Conservation (phyloP, 2,797 vertebrate species). For the Sebastes dallii region DNA sequence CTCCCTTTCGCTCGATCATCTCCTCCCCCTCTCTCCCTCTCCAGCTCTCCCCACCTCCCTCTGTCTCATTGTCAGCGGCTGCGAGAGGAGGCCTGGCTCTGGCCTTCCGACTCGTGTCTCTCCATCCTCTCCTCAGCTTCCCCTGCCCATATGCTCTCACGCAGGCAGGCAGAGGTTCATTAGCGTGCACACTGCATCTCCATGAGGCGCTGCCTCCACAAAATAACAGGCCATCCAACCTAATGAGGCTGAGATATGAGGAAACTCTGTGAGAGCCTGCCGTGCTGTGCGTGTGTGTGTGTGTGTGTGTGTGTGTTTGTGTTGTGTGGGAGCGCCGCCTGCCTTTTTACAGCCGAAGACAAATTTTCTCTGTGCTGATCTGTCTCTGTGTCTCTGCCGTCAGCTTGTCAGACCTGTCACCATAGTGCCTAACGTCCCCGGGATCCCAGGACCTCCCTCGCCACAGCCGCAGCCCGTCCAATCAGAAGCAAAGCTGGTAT, state of each 20-base stretch:
- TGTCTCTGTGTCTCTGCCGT: constrained; percentile 76
- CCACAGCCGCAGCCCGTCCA: constrained; percentile 89
- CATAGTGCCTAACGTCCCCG: constrained; percentile 97
- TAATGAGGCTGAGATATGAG: constrained; percentile 87
- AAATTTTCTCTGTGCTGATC: constrained; percentile 74
- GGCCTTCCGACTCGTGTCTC: constrained; percentile 73
- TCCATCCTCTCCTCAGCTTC: constrained; percentile 72
- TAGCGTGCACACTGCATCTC: constrained; percentile 80
- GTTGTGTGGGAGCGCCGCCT: constrained; percentile 22
- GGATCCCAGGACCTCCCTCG: constrained; percentile 97
- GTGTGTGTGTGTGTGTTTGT: background rate
- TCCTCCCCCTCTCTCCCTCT: background rate
- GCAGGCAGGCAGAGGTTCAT: constrained; percentile 83
- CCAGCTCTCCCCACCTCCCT: constrained; percentile 18
- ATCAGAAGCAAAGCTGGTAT: constrained; percentile 98
- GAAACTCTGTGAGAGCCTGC: constrained; percentile 62
- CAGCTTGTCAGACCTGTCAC: constrained; percentile 99
- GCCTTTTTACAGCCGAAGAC: constrained; percentile 58
- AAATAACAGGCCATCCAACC: constrained; percentile 83
- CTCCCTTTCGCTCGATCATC: constrained; percentile 53
- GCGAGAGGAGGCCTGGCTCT: constrained; percentile 62
- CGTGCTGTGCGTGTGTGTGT: background rate
- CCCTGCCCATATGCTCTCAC: constrained; percentile 81
- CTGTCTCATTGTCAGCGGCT: constrained; percentile 60
- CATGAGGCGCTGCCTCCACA: constrained; percentile 78